Evolutionary conservation across 1,140 invertebrate genomes (phyloP), one percentile per base, ranked within the genome.

Genomic region (Panagrolaimus sp.): DNA sequence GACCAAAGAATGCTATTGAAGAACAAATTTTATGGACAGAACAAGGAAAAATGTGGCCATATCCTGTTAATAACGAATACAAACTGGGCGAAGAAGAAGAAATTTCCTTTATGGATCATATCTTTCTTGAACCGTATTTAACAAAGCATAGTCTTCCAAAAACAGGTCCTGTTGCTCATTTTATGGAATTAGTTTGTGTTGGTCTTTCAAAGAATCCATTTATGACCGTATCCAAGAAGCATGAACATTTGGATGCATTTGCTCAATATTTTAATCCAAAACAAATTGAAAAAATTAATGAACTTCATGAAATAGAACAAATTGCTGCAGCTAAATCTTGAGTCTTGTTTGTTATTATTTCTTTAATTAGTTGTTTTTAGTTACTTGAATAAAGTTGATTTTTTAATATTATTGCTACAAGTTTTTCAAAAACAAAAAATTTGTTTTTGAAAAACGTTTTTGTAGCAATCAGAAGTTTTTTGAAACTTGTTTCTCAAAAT

Each of bases 181-280:
- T 96, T 83, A 98, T 98, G 94, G 93, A 98, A 83, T 86, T 97
- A 7, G 93, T 77, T 0, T 91, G 90, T 75, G 88, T 90, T 0
- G 94, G 93, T n/a, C 86, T 98, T 10, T 93, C 92, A 0, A 94
- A 94, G 84, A 98, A 97, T 87, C 89, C 92, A 5, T 93, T 91
- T 83, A 86, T 96, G 70, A 91, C 90, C 15, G 91, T 91, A 0
- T 80, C 90, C 76, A 90, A 94, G 75, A 97, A 97, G 82, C 87
- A 87, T 67, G 90, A 90, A n/a, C 91, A 94, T 79, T 90, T 98
- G 38, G 84, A 89, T 32, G 97, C 94, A 94, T 98, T 90, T 83
- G 89, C 88, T 73, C 87, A 94, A 52, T 98, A 94, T 84, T 98
- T 98, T 84, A 87, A 88, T 73, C 86, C 88, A 17, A 66, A 73